Evolutionary conservation across 2,113 vertebrate genomes (phyloP).

Genomic region (Ammodramus savannarum): DNA sequence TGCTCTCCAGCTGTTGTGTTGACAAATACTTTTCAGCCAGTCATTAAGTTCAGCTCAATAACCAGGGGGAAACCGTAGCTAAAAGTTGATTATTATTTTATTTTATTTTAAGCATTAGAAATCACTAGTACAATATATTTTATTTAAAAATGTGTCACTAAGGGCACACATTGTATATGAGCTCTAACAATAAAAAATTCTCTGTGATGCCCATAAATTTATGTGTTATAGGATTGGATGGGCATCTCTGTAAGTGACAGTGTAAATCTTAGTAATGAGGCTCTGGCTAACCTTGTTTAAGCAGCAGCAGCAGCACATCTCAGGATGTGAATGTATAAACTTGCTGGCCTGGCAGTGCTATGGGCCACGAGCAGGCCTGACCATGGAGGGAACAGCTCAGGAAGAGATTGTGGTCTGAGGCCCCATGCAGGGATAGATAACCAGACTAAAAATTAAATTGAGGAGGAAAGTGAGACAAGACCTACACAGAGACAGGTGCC

Average conservation of each 20-base stretch:
- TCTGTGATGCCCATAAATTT: slow-evolving; percentile 4
- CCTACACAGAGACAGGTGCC: not conserved
- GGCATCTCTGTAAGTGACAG: slow-evolving; percentile 15
- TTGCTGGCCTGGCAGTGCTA: not conserved
- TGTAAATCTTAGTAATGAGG: slow-evolving; percentile 38
- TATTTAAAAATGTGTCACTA: slow-evolving; percentile 37
- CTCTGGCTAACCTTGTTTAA: slow-evolving; percentile 9
- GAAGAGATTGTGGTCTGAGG: not conserved
- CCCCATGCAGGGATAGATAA: not conserved
- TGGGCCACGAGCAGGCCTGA: not conserved
- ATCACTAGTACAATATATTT: slow-evolving; percentile 27
- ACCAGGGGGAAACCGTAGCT: slow-evolving; percentile 68
- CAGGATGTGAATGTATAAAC: not conserved
- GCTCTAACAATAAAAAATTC: slow-evolving; percentile 26
- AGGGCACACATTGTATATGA: slow-evolving; percentile 11
- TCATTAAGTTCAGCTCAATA: slow-evolving; percentile 87
- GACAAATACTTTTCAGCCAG: slow-evolving; percentile 93
- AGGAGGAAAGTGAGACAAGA: not conserved
- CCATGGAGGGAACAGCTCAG: accelerated
- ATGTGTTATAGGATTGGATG: not conserved
- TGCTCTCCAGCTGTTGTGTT: slow-evolving; percentile 93
- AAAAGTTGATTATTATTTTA: slow-evolving; percentile 63
- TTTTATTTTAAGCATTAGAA: slow-evolving; percentile 62
- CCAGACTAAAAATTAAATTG: not conserved
- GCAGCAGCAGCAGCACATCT: not conserved